A percentile compares a stretch with the other conserved stretches of the same genome.
These are phyloP conservation scores for Latrodectus geometricus DNA, from an alignment of 1,140 invertebrate species.

Conservation along the genomic window DNA sequence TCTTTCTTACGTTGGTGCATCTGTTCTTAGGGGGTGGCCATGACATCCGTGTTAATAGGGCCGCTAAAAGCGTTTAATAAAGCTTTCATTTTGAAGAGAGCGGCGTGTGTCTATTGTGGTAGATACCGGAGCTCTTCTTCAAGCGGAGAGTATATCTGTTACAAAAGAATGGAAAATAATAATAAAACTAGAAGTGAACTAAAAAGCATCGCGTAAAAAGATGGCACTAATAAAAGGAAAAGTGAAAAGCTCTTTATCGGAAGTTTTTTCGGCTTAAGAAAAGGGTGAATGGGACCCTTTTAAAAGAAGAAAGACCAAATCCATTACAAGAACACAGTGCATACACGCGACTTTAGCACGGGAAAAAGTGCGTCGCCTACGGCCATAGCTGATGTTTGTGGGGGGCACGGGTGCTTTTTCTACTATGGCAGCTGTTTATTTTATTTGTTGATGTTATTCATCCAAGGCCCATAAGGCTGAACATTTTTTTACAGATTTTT, in stretches of 20 bases:
- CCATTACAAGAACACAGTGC: constrained; percentile 55
- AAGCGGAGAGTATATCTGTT: constrained; percentile 29
- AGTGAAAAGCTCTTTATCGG: constrained; percentile 50
- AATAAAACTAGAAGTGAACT: constrained; percentile 29
- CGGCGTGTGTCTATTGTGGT: constrained; percentile 4
- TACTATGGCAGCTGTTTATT: constrained; percentile 51
- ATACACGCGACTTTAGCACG: constrained; percentile 1
- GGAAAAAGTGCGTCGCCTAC: constrained; percentile 41
- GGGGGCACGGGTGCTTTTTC: constrained; percentile 33
- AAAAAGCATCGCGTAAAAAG: constrained; percentile 37
- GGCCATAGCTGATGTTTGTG: constrained; percentile 46
- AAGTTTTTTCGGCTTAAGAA: constrained; percentile 58
- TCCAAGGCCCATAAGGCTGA: constrained; percentile 22
- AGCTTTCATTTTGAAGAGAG: constrained; percentile 33
- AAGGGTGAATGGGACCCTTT: constrained; percentile 56
- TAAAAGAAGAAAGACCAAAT: constrained; percentile 48
- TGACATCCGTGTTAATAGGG: constrained; percentile 6
- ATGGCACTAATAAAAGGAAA: constrained; percentile 58
- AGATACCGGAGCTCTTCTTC: constrained; percentile 1
- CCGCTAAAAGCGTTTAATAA: constrained; percentile 58
- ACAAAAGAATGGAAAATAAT: constrained; percentile 42
- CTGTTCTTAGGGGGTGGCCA: too few species aligned
- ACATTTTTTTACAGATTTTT: constrained; percentile 43
- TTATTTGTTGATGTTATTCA: constrained; percentile 36
- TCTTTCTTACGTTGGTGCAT: too few species aligned